Evolutionary conservation across 2,888 invertebrate species (phyloP).

Genomic region (Peribatodes rhomboidaria): DNA sequence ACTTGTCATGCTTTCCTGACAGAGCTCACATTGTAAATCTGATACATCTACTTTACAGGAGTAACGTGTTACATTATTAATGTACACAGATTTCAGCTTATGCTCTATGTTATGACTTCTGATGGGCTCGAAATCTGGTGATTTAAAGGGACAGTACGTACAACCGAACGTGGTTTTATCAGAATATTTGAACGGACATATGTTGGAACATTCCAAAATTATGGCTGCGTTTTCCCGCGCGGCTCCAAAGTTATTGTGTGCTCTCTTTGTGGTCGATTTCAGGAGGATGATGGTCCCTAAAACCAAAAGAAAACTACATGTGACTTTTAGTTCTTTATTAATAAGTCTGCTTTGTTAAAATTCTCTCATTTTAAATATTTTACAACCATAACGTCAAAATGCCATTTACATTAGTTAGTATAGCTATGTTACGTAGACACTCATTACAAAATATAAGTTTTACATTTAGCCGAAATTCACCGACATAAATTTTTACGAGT

Average conservation of each 20-base stretch:
- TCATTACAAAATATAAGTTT: no score
- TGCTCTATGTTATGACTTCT: slow-evolving; percentile 10
- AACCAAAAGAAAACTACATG: slow-evolving; percentile 24
- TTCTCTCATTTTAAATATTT: no score
- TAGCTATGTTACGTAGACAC: no score
- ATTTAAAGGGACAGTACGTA: slow-evolving; percentile 15
- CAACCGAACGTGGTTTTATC: slow-evolving; percentile 13
- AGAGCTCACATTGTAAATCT: slow-evolving; percentile 36
- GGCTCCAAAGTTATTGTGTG: slow-evolving; percentile 1
- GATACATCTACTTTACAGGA: slow-evolving; percentile 33
- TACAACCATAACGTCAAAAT: no score
- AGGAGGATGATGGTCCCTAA: slow-evolving; percentile 13
- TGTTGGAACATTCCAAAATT: slow-evolving; percentile 22
- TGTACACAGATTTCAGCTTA: neutral
- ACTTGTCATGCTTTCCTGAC: slow-evolving; percentile 17
- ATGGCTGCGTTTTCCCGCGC: slow-evolving; percentile 18
- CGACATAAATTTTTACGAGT: no score
- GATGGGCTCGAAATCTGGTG: slow-evolving; percentile 13
- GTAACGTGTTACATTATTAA: neutral
- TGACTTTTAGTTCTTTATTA: neutral
- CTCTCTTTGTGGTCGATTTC: slow-evolving; percentile 8
- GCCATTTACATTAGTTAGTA: no score
- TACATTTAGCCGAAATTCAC: no score
- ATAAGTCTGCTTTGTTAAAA: no score
- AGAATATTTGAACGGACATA: slow-evolving; percentile 17